Evolutionary conservation across 1,140 invertebrate genomes (phyloP).

Genomic region (Lordiphosa mommai): DNA sequence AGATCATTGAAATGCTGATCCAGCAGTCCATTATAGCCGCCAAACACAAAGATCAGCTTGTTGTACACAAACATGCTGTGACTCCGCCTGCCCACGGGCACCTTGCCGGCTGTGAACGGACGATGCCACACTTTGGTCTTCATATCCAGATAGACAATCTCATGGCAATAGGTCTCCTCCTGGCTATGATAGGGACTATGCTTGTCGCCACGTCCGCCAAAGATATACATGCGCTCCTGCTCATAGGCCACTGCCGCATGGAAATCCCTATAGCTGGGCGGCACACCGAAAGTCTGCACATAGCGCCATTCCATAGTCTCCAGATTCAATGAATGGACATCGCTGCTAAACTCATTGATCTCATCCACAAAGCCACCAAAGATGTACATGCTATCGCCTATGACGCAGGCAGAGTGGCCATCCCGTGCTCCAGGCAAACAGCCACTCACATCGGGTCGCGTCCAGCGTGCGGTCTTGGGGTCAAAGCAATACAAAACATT

Average conservation of each 20-base stretch:
- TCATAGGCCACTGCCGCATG: constrained; percentile 89
- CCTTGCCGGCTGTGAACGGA: constrained; percentile 81
- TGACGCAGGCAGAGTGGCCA: constrained; percentile 93
- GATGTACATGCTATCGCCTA: constrained; percentile 91
- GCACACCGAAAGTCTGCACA: constrained; percentile 82
- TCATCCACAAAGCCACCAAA: constrained; percentile 94
- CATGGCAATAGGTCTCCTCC: constrained; percentile 89
- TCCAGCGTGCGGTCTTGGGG: constrained; percentile 87
- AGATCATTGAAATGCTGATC: constrained; percentile 91
- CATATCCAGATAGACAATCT: constrained; percentile 89
- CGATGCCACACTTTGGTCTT: constrained; percentile 85
- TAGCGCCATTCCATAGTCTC: constrained; percentile 86
- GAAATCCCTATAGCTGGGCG: constrained; percentile 90
- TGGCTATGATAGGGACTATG: constrained; percentile 84
- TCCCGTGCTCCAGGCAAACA: constrained; percentile 89
- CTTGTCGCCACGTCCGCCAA: constrained; percentile 89
- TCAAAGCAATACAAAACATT: constrained; percentile 90
- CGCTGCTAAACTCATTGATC: constrained; percentile 88
- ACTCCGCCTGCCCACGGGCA: constrained; percentile 88
- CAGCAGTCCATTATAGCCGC: constrained; percentile 89
- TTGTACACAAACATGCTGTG: constrained; percentile 93
- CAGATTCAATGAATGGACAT: constrained; percentile 88
- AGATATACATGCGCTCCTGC: constrained; percentile 88
- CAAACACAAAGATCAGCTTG: constrained; percentile 90
- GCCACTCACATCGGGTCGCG: constrained; percentile 83